Base-by-base conservation (phyloP, 2,888 invertebrate species). In the Sycophila texana region DNA sequence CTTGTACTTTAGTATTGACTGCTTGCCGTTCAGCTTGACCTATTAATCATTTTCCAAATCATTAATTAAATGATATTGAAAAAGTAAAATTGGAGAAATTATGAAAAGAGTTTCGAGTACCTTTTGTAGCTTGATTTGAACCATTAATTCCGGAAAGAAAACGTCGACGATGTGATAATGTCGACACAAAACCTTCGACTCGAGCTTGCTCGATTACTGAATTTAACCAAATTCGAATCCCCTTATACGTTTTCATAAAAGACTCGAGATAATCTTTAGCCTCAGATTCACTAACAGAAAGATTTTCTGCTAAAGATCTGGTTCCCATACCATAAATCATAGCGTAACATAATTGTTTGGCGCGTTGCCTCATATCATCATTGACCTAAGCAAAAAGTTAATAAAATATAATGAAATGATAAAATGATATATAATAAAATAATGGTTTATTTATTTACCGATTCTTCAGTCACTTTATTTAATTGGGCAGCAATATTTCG, bases 241-340 rank as follows among this genome's bases (percentile, higher is more conserved):
- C 93, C 0, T 95, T 94, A 89, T 95, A 97, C 0, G 94, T 93
- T 87, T 93, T 93, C 91, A 96, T 95, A 90, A 98, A 99, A 71
- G 94, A 94, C 77, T 95, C 93, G 88, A 95, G 94, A 90, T 99
- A 96, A 71, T 92, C 91, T 3, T 92, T 92, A 0, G 99, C 98
- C 85, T 97, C 96, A 66, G 93, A 91, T 89, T 96, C 96, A 0
- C 93, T 92, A 13, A 98, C 94, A 76, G 94, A 94, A 53, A 99
- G 91, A 82, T 95, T 94, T 80, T 96, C 95, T 0, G 96, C 94
- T 49, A 99, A 91, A 0, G 96, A 93, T 86, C 94, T 95, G 79
- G 94, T 92, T 2, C 99, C 98, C 95, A 99, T 99, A 10, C 99
- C 99, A 89, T 99, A 99, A 77, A 99, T 95, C 86, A 99, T 97